Percentiles rank a stretch among this genome's conserved stretches.
These are phyloP conservation scores for Chrosomus eos DNA, from an alignment of 2,797 vertebrate species.

Conservation along the genomic window DNA sequence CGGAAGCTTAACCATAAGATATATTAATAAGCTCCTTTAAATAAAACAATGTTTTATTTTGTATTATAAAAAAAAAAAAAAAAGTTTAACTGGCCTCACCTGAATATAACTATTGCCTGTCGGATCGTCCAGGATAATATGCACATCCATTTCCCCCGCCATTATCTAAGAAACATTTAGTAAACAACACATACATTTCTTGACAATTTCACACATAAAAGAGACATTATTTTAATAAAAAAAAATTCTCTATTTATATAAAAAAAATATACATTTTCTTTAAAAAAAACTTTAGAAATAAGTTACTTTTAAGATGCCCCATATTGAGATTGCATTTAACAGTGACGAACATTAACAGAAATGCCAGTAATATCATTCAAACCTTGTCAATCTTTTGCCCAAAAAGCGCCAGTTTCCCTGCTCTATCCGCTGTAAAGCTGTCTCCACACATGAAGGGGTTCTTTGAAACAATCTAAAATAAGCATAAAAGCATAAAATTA, in stretches of 20 bases:
- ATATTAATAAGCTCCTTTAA: background rate
- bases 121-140: conserved; percentile 88
- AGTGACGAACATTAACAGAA: background rate
- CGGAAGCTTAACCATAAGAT: background rate
- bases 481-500: conserved; percentile 4
- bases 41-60: background rate
- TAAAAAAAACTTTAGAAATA: too few species aligned
- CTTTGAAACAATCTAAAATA: conserved; percentile 78
- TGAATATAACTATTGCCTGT: conserved; percentile 97
- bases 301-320: too few species aligned
- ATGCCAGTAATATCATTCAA: conserved; percentile 39
- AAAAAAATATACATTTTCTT: too few species aligned
- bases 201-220: background rate
- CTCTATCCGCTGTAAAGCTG: conserved; percentile 72
- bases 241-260: too few species aligned
- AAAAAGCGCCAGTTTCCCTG: conserved; percentile 82
- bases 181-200: background rate
- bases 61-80: too few species aligned
- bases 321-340: background rate
- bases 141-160: conserved; percentile 74
- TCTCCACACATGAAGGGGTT: conserved; percentile 93
- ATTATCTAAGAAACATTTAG: conserved; percentile 72
- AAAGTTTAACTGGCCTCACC: conserved; percentile 65
- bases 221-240: background rate
- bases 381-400: conserved; percentile 84